phyloP scores from a whole-genome alignment of 2,888 invertebrate species.

The Megalurothrips usitatus region DNA sequence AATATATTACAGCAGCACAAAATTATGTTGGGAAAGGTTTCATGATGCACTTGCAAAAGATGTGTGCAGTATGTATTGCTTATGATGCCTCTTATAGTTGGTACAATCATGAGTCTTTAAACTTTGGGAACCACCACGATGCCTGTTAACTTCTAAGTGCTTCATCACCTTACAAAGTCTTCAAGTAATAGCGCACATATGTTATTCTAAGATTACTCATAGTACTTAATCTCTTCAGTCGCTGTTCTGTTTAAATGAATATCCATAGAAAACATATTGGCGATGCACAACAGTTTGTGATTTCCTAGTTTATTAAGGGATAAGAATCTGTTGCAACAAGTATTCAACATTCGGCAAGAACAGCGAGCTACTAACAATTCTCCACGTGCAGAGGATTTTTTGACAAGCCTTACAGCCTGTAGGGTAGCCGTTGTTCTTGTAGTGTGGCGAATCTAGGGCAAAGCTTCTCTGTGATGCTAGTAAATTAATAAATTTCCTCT shows the following conservation, averaged over 20 bases:
- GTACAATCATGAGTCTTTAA: neutral
- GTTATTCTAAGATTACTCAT: neutral
- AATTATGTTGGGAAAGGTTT: too few relatives aligned
- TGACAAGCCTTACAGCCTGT: neutral
- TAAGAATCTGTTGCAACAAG: neutral
- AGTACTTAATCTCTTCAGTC: slow-evolving; percentile 10
- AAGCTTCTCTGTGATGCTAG: slow-evolving; percentile 26
- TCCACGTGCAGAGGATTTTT: neutral
- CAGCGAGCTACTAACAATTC: neutral
- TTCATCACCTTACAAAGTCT: neutral
- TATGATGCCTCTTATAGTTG: neutral
- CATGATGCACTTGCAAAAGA: neutral
- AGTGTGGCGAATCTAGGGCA: neutral
- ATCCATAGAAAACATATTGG: neutral
- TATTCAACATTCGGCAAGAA: neutral
- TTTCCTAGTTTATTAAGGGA: neutral
- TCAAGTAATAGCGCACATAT: neutral
- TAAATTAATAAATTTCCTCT: neutral
- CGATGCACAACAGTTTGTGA: slow-evolving; percentile 13
- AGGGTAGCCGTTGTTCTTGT: neutral
- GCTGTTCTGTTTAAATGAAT: neutral
- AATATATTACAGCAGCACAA: too few relatives aligned
- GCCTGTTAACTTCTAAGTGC: neutral
- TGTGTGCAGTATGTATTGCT: neutral
- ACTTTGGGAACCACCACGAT: neutral